Conservation (phyloP, 1,140 invertebrate species). For the Solenopsis fugax region DNA sequence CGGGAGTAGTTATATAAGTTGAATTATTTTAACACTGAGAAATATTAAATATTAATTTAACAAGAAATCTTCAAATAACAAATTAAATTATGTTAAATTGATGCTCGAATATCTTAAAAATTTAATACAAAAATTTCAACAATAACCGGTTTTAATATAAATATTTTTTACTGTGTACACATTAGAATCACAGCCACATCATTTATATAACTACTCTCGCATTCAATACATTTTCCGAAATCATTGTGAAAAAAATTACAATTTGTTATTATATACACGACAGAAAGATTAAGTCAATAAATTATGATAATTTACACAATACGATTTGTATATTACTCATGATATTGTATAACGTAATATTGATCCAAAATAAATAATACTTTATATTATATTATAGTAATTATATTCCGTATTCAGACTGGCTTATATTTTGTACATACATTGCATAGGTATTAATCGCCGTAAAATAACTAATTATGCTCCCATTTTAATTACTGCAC, state of each 20-base stretch:
- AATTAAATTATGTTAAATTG: too few relatives aligned
- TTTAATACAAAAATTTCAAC: too few relatives aligned
- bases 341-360: constrained; percentile 3
- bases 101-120: too few relatives aligned
- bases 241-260: background rate
- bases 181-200: background rate
- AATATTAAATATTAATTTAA: too few relatives aligned
- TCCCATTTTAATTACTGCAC: constrained; percentile 20
- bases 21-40: too few relatives aligned
- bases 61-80: too few relatives aligned
- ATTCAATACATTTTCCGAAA: background rate
- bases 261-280: background rate
- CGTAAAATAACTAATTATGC: constrained; percentile 44
- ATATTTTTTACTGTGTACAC: background rate
- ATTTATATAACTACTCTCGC: background rate
- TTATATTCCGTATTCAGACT: background rate
- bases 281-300: constrained; percentile 9
- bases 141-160: too few relatives aligned
- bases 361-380: constrained; percentile 7
- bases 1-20: background rate
- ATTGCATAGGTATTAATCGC: constrained; percentile 23
- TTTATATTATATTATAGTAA: constrained; percentile 10
- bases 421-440: constrained; percentile 23
- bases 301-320: background rate
- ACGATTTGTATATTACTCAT: background rate